Evolutionary conservation across 2,113 vertebrate species (phyloP).

Genomic region (Vireo altiloquus): DNA sequence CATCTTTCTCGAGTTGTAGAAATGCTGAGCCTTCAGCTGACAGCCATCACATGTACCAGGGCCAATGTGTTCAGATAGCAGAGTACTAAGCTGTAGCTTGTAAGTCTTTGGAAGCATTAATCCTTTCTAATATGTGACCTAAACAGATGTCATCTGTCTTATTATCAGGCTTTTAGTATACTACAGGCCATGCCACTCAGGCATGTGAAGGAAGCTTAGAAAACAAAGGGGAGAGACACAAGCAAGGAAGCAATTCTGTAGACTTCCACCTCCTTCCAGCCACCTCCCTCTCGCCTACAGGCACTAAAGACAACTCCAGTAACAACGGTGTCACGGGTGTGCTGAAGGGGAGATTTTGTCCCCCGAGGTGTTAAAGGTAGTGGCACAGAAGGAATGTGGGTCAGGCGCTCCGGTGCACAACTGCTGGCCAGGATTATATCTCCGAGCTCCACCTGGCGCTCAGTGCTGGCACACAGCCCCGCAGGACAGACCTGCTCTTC

Average conservation of each 20-base stretch:
- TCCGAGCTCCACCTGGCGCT: not conserved
- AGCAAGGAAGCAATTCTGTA: not conserved
- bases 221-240: not conserved
- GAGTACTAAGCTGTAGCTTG: slow-evolving; percentile 33
- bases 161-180: not conserved
- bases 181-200: not conserved
- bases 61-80: not conserved
- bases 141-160: slow-evolving; percentile 49
- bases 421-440: not conserved
- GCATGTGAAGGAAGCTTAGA: not conserved
- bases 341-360: not conserved
- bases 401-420: not conserved
- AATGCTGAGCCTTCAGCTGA: not conserved
- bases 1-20: not conserved
- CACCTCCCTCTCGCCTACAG: fast-evolving
- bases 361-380: not conserved
- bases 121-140: slow-evolving; percentile 19
- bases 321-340: fast-evolving
- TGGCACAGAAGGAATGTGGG: not conserved
- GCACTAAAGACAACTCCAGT: not conserved
- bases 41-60: not conserved
- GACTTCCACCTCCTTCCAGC: not conserved
- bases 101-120: slow-evolving; percentile 35
- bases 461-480: fast-evolving
- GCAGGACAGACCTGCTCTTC: not conserved